These are phyloP conservation scores for Steinernema carpocapsae DNA, from an alignment of 2,888 invertebrate species.

Conservation along the genomic window DNA sequence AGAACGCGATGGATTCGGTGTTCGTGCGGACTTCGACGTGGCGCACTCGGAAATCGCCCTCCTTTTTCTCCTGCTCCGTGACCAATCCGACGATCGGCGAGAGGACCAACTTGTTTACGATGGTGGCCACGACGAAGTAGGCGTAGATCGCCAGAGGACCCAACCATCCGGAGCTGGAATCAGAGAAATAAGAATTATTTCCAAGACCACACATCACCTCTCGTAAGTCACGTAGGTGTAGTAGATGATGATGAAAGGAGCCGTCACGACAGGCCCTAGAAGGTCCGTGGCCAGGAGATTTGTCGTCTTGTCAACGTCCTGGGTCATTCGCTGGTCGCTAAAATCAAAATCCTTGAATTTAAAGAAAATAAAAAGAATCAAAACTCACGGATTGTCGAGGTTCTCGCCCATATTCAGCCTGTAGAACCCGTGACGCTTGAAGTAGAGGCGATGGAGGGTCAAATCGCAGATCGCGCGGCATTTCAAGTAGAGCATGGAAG, in stretches of 20 bases:
- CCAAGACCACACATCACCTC: slow-evolving; percentile 67
- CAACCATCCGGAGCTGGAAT: slow-evolving; percentile 72
- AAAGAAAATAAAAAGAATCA: background rate
- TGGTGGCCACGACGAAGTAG: slow-evolving; percentile 73
- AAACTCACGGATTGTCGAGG: slow-evolving; percentile 73
- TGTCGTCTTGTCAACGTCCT: slow-evolving; percentile 73
- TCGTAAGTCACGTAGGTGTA: slow-evolving; percentile 73
- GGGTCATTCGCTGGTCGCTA: slow-evolving; percentile 74
- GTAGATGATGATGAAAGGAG: slow-evolving; percentile 73
- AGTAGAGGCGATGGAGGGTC: slow-evolving; percentile 72
- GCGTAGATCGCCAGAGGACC: slow-evolving; percentile 73
- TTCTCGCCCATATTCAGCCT: slow-evolving; percentile 70
- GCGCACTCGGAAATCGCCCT: slow-evolving; percentile 73
- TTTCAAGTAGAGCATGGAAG: slow-evolving; percentile 71
- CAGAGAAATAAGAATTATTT: slow-evolving; percentile 6
- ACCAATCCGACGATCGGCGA: slow-evolving; percentile 73
- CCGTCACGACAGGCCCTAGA: slow-evolving; percentile 70
- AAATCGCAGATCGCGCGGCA: slow-evolving; percentile 72
- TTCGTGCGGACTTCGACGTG: slow-evolving; percentile 67
- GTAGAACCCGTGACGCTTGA: slow-evolving; percentile 72
- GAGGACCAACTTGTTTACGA: slow-evolving; percentile 74
- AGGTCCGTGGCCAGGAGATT: slow-evolving; percentile 70
- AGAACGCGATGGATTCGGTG: slow-evolving; percentile 65
- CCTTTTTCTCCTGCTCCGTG: slow-evolving; percentile 73
- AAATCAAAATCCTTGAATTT: slow-evolving; percentile 47